phyloP scores from a whole-genome alignment of 2,113 vertebrate genomes.

The Danionella cerebrum region DNA sequence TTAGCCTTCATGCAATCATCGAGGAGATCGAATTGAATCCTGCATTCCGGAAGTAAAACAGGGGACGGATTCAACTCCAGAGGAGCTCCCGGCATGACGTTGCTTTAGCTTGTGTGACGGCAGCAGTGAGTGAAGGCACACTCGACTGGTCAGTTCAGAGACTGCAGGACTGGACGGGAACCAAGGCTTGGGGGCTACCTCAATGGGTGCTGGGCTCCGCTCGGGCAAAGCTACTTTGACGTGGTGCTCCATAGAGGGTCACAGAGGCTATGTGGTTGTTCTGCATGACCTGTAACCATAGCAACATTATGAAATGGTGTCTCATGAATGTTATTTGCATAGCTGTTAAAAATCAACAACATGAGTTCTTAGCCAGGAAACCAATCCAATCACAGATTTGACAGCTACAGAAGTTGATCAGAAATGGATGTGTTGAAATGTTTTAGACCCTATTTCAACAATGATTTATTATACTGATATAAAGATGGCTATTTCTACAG shows the following conservation, averaged over 20 bases:
- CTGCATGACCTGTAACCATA: slow-evolving; percentile 86
- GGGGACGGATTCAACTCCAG: slow-evolving; percentile 3
- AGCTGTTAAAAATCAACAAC: too few species aligned
- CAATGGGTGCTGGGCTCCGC: slow-evolving; percentile 79
- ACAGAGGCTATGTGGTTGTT: slow-evolving; percentile 99
- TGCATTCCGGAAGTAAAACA: background rate
- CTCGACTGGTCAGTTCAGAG: slow-evolving; percentile 61
- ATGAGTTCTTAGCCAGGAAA: too few species aligned
- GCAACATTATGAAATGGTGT: slow-evolving; percentile 22
- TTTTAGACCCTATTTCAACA: too few species aligned
- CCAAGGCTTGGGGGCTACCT: slow-evolving; percentile 52
- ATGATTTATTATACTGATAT: too few species aligned
- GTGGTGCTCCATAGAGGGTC: slow-evolving; percentile 86
- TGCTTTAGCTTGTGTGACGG: slow-evolving; percentile 47
- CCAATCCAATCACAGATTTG: too few species aligned
- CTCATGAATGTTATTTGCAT: too few species aligned
- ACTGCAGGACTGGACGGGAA: slow-evolving; percentile 58
- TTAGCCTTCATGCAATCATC: background rate
- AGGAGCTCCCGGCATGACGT: slow-evolving; percentile 54
- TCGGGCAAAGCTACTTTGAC: slow-evolving; percentile 71
- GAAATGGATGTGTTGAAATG: too few species aligned
- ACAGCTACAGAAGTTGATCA: too few species aligned
- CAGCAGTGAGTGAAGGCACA: slow-evolving; percentile 72
- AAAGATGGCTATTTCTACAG: background rate
- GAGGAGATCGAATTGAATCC: background rate